phyloP scores from a whole-genome alignment of 2,797 vertebrate genomes.

The Hypotaenidia philippensis region DNA sequence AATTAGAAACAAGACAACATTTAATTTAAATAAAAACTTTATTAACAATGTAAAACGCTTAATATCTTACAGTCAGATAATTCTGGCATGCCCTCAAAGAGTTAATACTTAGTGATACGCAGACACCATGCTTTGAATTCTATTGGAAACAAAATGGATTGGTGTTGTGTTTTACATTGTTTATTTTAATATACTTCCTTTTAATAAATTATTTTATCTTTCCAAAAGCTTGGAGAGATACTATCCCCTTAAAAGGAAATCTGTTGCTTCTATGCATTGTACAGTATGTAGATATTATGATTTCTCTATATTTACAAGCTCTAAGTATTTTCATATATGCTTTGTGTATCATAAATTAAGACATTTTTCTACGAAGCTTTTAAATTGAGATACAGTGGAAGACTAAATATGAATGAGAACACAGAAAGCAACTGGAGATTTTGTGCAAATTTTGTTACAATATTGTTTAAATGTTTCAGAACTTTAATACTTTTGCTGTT shows the following conservation, averaged over 20 bases:
- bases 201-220: slow-evolving; percentile 68
- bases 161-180: slow-evolving; percentile 69
- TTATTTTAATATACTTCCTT: slow-evolving; percentile 73
- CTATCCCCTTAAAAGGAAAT: slow-evolving; percentile 71
- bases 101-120: slow-evolving; percentile 85
- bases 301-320: slow-evolving; percentile 82
- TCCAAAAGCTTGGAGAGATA: slow-evolving; percentile 75
- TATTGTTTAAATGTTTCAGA: slow-evolving; percentile 64
- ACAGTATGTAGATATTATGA: slow-evolving; percentile 59
- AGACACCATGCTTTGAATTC: slow-evolving; percentile 87
- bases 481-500: slow-evolving; percentile 71
- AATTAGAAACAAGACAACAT: slow-evolving; percentile 42
- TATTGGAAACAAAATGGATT: slow-evolving; percentile 77
- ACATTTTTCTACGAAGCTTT: slow-evolving; percentile 70
- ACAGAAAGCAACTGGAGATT: slow-evolving; percentile 75
- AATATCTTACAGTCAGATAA: slow-evolving; percentile 85
- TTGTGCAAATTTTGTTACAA: slow-evolving; percentile 69
- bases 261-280: slow-evolving; percentile 73
- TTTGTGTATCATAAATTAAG: slow-evolving; percentile 74
- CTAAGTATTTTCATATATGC: slow-evolving; percentile 65
- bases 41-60: slow-evolving; percentile 86
- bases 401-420: slow-evolving; percentile 79
- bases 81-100: slow-evolving; percentile 88
- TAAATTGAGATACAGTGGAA: slow-evolving; percentile 79
- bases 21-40: slow-evolving; percentile 83